Evolutionary conservation across 2,888 invertebrate species (phyloP).

Genomic region (Himalopsyche anomala): DNA sequence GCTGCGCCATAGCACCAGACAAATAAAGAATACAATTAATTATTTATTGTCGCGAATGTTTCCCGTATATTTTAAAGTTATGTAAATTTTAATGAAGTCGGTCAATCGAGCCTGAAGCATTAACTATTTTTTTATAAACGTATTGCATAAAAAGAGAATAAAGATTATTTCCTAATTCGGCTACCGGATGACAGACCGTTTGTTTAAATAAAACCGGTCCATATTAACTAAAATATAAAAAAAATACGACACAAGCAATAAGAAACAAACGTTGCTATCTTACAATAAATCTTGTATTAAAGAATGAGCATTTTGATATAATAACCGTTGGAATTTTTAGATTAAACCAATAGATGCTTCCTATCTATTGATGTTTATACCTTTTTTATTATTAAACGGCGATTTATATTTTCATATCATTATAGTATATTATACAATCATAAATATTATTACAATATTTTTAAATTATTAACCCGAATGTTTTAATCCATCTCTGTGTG

Average conservation of each 20-base stretch:
- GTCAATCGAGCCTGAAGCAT: slow-evolving; percentile 4
- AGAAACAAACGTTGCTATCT: slow-evolving; percentile 11
- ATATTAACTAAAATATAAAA: background rate
- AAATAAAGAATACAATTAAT: too few species aligned
- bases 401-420: too few species aligned
- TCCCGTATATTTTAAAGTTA: background rate
- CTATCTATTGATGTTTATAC: too few species aligned
- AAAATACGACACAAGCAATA: background rate
- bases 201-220: slow-evolving; percentile 14
- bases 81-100: slow-evolving; percentile 17
- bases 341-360: background rate
- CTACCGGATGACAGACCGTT: slow-evolving; percentile 42
- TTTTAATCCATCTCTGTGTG: too few species aligned
- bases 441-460: too few species aligned
- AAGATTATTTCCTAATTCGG: background rate
- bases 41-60: background rate
- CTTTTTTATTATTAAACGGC: too few species aligned
- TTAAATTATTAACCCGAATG: too few species aligned
- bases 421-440: too few species aligned
- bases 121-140: background rate
- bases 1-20: too few species aligned
- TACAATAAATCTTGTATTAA: background rate
- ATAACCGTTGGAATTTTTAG: background rate
- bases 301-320: background rate
- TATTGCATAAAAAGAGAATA: background rate